Conservation (phyloP, 2,888 invertebrate species). For the Plemyria rubiginata region DNA sequence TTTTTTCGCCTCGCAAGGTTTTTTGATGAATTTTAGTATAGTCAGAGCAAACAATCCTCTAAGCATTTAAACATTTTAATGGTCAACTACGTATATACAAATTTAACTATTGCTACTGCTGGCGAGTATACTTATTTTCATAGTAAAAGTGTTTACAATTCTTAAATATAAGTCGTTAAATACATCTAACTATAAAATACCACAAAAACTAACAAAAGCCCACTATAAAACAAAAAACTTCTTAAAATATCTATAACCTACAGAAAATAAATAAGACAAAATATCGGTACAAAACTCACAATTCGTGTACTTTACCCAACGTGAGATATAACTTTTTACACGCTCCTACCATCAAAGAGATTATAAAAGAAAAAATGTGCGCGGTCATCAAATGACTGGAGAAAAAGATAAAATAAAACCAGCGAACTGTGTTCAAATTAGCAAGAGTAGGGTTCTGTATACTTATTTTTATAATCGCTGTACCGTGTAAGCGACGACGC, state of each 20-base stretch:
- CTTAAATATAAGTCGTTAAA: no score
- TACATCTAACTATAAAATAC: no score
- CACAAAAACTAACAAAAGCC: not conserved
- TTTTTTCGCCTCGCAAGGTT: no score
- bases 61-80: no score
- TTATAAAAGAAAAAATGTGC: conserved; percentile 52
- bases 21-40: no score
- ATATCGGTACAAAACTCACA: conserved; percentile 32
- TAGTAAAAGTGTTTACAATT: no score
- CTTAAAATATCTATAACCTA: not conserved
- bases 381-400: conserved; percentile 53
- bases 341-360: conserved; percentile 57
- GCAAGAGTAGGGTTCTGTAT: conserved; percentile 14
- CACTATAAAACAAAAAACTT: not conserved
- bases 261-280: conserved; percentile 26
- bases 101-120: no score
- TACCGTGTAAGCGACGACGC: conserved; percentile 3
- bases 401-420: conserved; percentile 45
- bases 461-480: conserved; percentile 5
- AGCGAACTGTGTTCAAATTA: conserved; percentile 13
- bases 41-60: no score
- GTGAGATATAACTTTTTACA: conserved; percentile 47
- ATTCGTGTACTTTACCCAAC: conserved; percentile 39
- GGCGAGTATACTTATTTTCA: no score
- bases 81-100: no score